Conservation (phyloP, 2,888 invertebrate genomes). For the Machimus atricapillus region DNA sequence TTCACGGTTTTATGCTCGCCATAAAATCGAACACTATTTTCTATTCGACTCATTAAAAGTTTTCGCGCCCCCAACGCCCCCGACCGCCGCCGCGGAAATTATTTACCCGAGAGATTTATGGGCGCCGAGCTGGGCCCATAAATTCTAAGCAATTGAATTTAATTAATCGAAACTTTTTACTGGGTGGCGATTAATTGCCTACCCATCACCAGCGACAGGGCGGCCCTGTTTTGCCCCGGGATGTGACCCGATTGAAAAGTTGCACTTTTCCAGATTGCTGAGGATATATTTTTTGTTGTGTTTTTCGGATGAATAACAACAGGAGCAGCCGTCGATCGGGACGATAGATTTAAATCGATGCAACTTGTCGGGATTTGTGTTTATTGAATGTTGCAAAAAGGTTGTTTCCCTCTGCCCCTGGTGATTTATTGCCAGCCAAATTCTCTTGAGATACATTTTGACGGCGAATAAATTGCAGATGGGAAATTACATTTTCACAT, state of each 20-base stretch:
- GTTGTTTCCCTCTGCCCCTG: background rate
- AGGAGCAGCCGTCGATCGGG: background rate
- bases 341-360: constrained; percentile 5
- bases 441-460: background rate
- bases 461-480: background rate
- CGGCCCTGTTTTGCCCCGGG: background rate
- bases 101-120: constrained; percentile 8
- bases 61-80: background rate
- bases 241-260: background rate
- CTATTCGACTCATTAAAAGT: background rate
- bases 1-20: background rate
- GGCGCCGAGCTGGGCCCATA: background rate
- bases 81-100: background rate
- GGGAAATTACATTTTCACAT: background rate
- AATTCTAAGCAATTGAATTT: constrained; percentile 39
- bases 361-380: constrained; percentile 1
- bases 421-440: constrained; percentile 1
- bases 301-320: background rate
- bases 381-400: constrained; percentile 6
- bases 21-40: background rate
- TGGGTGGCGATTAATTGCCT: constrained; percentile 30
- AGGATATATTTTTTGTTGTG: background rate
- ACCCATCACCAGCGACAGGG: constrained; percentile 2
- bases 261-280: background rate
- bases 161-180: constrained; percentile 33